Base-by-base conservation (phyloP, 2,797 vertebrate species). In the Microctenopoma steveboyesi region DNA sequence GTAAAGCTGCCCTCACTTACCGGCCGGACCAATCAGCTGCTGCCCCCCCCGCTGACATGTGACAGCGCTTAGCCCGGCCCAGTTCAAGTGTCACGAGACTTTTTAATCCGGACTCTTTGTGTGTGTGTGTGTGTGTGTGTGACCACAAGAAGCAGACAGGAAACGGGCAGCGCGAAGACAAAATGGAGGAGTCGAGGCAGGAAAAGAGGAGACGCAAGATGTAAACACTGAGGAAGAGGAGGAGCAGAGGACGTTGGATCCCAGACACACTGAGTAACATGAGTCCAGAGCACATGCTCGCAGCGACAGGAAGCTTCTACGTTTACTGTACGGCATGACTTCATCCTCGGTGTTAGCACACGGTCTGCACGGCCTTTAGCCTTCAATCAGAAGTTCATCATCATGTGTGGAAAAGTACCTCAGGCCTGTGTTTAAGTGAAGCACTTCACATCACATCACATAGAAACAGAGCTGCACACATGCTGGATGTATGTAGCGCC, bases 1-100 rank as follows among this genome's bases (percentile, higher is more conserved):
- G 87, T 64, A 86, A 86, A 88, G 55, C 79, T 76, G 78, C 64
- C 50, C 77, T 57, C 15, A 16, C 68, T 72, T 13, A 53, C 50
- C 40, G 0, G 1, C 4, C 25, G 2, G 22, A 63, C 86, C 86
- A 85, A 82, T 82, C 66, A 8, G 69, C 48, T 14, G 72, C 58
- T 10, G 57, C 72, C 54, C 74, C 58, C 0, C 59, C 54, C 2
- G 33, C 69, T n/a, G 60, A 72, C 84, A 83, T 81, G 86, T 85
- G 86, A 85, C 84, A 78, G 74, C 2, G 47, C 73, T 83, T 73
- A 79, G 82, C 65, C 63, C 82, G 70, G 69, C 86, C 86, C 42
- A 5, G 28, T 46, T 45, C 13, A 5, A 46, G 28, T 18, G 75
- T 79, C 83, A 78, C 64, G 14, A 67, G 79, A 69, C 55, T 1